These are phyloP conservation scores for Drosophila paranaensis DNA, from an alignment of 2,888 invertebrate genomes.

Conservation along the genomic window DNA sequence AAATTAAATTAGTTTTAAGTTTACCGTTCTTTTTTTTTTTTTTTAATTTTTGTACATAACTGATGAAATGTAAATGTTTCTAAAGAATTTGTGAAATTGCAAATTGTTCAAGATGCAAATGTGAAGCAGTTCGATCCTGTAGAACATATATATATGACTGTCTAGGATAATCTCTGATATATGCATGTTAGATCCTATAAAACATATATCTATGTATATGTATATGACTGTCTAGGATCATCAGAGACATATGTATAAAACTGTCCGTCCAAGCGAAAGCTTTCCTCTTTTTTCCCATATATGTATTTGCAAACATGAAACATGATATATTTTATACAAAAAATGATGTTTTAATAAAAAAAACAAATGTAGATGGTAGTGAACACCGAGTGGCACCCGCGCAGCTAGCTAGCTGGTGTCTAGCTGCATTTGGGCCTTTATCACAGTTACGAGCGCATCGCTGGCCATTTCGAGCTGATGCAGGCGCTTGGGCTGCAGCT, in stretches of 20 bases:
- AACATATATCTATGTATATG: slow-evolving; percentile 15
- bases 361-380: slow-evolving; percentile 2
- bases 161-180: slow-evolving; percentile 1
- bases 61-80: slow-evolving; percentile 14
- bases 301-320: not conserved
- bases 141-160: slow-evolving; percentile 30
- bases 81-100: slow-evolving; percentile 28
- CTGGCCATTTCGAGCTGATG: slow-evolving; percentile 58
- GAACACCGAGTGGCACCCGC: not conserved
- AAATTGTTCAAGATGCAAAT: slow-evolving; percentile 31
- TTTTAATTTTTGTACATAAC: slow-evolving; percentile 7
- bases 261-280: slow-evolving; percentile 29
- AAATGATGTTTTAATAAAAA: not conserved
- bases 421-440: slow-evolving; percentile 25
- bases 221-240: slow-evolving; percentile 24
- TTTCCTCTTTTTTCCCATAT: not conserved
- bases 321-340: not conserved
- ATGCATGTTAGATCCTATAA: slow-evolving; percentile 5
- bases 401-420: slow-evolving; percentile 8
- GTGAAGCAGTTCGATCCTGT: slow-evolving; percentile 11
- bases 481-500: slow-evolving; percentile 31
- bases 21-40: not conserved
- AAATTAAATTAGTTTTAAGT: slow-evolving; percentile 18
- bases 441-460: slow-evolving; percentile 56
- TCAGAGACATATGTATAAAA: not conserved